Conservation (phyloP, 2,888 invertebrate genomes). For the Bedellia somnulentella region DNA sequence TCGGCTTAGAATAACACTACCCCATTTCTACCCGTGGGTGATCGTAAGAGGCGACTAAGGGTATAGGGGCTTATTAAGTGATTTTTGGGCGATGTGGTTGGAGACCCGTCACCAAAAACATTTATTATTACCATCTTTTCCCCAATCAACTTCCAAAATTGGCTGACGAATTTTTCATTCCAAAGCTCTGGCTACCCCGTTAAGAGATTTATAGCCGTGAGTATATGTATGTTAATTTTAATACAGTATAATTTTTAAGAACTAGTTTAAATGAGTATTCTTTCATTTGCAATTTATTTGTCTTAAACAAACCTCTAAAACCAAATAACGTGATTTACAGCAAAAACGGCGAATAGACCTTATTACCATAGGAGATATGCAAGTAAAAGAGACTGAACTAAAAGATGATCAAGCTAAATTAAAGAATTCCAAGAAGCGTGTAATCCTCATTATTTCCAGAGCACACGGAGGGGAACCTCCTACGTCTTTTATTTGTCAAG, state of each 20-base stretch:
- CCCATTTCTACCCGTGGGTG: too few relatives aligned
- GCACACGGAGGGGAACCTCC: conserved; percentile 95
- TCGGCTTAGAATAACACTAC: too few relatives aligned
- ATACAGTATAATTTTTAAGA: neutral
- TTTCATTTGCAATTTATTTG: conserved; percentile 1
- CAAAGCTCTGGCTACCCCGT: too few relatives aligned
- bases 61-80: too few relatives aligned
- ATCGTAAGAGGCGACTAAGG: too few relatives aligned
- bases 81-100: too few relatives aligned
- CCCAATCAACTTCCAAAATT: too few relatives aligned
- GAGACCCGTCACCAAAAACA: too few relatives aligned
- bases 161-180: too few relatives aligned
- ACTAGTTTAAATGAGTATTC: neutral
- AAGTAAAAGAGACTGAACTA: conserved; percentile 25
- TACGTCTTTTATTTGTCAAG: conserved; percentile 92
- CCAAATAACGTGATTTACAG: conserved; percentile 41
- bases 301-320: conserved; percentile 2
- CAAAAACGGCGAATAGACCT: conserved; percentile 91
- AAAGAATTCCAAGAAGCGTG: conserved; percentile 34
- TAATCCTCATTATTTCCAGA: conserved; percentile 85
- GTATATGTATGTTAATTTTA: too few relatives aligned
- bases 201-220: too few relatives aligned
- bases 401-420: conserved; percentile 59
- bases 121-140: too few relatives aligned
- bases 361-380: conserved; percentile 73